Base-by-base conservation (phyloP, 2,113 vertebrate genomes). In the Sinocyclocheilus anshuiensis region DNA sequence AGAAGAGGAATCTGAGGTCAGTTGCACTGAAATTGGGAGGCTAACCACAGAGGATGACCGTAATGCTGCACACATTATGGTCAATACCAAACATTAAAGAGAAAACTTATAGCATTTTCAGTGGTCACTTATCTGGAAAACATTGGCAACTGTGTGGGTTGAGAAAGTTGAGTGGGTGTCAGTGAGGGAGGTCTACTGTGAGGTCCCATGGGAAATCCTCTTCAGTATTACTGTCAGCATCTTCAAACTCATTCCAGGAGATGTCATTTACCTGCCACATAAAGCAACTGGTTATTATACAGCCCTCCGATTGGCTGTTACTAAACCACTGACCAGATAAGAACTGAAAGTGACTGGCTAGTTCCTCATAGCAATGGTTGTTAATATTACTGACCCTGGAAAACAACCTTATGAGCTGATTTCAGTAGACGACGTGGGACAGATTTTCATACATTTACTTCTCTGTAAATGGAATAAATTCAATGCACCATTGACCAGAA, bases 241-340 rank as follows among this genome's bases (percentile, higher is more conserved):
- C 16, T n/a, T 83, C 83, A 61, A 67, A 72, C 15, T 82, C 71
- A 39, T 53, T 86, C 90, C 90, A 90, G 4, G 88, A 84, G 20
- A 90, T 45, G 65, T 90, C 81, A 77, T 90, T 92, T 13, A 91
- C 88, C 91, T 92, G 50, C 4, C 18, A 59, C 3, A 67, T 29
- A 45, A 42, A 86, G 39, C 22, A 12, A 63, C 6, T n/a, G 57
- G 22, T 8, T 79, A 42, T 42, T 42, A 42, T 1, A 59, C n/a
- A 36, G 26, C 3, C 1, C 4, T 45, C 15, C 6, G 79, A 48
- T 65, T 48, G 61, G 15, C 22, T 65, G 4, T 48, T 81, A 7
- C 57, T 33, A 82, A 83, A 83, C 81, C 45, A 71, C 42, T 26
- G 42, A 33, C 39, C 39, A 59, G 76, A 57, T 10, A 77, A 55